These are phyloP conservation scores for Pseudorhiza aurosa DNA, from an alignment of 30 jellyfish, hydroid and myxozoan species.

Conservation along the genomic window DNA sequence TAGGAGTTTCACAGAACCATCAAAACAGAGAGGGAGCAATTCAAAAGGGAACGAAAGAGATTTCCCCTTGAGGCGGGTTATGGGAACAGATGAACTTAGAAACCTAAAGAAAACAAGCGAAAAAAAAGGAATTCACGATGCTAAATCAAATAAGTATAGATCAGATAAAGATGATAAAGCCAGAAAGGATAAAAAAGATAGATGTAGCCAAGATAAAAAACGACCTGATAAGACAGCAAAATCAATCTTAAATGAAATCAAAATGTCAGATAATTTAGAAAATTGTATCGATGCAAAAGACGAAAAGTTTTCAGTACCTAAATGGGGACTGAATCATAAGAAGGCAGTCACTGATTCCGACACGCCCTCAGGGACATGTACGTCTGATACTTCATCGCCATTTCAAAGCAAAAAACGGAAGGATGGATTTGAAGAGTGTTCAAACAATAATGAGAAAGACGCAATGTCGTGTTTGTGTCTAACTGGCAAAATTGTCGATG, in stretches of 20 bases:
- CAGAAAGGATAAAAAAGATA: not conserved
- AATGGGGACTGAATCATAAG: not conserved
- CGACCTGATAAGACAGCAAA: not conserved
- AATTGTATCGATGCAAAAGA: not conserved
- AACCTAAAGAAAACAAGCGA: not conserved
- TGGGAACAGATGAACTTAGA: constrained; percentile 53
- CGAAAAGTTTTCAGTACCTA: not conserved
- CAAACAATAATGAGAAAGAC: not conserved
- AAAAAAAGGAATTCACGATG: not conserved
- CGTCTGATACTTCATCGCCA: constrained; percentile 32
- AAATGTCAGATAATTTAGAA: not conserved
- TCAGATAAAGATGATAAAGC: not conserved
- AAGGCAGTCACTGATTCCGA: not conserved
- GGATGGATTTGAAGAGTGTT: not conserved
- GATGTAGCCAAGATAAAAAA: not conserved
- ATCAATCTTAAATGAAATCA: not conserved
- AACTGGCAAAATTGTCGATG: constrained; percentile 1
- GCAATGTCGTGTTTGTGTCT: constrained; percentile 4
- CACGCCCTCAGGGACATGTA: constrained; percentile 13
- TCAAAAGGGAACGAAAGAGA: constrained; percentile 10
- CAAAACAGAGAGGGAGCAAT: constrained; percentile 22
- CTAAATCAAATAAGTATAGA: not conserved
- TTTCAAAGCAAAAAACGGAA: constrained; percentile 17
- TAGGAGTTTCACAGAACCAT: constrained; percentile 53
- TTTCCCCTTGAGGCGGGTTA: constrained; percentile 58